These are phyloP conservation scores for Hapalemur alaotrensis DNA, from an alignment of 2,797 vertebrate species.

Conservation along the genomic window DNA sequence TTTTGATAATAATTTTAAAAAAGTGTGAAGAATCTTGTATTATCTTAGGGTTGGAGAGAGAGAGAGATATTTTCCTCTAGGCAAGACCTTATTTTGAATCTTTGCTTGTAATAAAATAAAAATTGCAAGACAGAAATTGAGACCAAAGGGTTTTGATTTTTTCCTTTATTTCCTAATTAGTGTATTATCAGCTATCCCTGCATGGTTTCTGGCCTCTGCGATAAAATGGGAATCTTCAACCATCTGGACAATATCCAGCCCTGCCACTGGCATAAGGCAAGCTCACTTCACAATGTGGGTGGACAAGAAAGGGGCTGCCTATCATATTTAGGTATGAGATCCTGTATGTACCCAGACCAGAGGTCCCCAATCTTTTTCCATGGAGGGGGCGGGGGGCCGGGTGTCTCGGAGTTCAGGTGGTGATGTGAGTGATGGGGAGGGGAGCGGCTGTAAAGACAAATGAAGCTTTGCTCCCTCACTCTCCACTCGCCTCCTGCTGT, in stretches of 20 bases:
- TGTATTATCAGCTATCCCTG: not conserved
- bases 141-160: not conserved
- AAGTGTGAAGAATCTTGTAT: not conserved
- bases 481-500: no score
- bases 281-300: not conserved
- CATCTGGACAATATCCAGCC: not conserved
- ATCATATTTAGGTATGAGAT: not conserved
- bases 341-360: not conserved
- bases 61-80: not conserved
- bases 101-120: not conserved
- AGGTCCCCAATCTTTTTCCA: no score
- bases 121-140: not conserved
- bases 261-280: not conserved
- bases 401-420: no score
- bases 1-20: not conserved
- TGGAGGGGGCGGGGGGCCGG: accelerated
- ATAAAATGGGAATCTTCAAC: not conserved
- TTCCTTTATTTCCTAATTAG: not conserved
- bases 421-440: no score
- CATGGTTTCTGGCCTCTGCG: not conserved
- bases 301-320: not conserved
- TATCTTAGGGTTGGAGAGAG: not conserved
- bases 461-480: no score
- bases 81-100: not conserved
- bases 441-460: no score